These are phyloP conservation scores for Hartigia nigra DNA, from an alignment of 2,888 invertebrate species.

Conservation along the genomic window DNA sequence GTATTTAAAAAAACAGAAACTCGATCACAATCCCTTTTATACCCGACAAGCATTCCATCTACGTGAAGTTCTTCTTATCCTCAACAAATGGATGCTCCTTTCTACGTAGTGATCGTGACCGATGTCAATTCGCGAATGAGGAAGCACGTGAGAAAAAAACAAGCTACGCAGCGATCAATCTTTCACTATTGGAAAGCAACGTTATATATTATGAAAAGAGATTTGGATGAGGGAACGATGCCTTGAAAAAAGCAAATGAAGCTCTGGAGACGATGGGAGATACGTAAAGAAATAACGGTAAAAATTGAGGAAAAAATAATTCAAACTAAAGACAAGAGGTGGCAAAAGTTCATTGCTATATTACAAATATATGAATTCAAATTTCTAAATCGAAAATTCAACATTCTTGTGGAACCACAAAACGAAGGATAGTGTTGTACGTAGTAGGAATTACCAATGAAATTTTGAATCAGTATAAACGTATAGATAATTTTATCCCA, in stretches of 20 bases:
- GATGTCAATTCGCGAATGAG: not conserved
- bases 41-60: not conserved
- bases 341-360: too few relatives aligned
- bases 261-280: not conserved
- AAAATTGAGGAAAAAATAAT: not conserved
- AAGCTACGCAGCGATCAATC: not conserved
- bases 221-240: not conserved
- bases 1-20: not conserved
- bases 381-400: too few relatives aligned
- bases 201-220: not conserved
- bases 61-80: not conserved
- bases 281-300: not conserved
- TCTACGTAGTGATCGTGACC: not conserved
- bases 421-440: not conserved
- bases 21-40: not conserved
- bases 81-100: not conserved
- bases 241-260: not conserved
- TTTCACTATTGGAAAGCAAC: not conserved
- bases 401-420: too few relatives aligned
- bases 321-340: not conserved
- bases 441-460: not conserved
- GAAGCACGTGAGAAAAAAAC: not conserved
- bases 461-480: too few relatives aligned
- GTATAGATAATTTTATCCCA: not conserved
- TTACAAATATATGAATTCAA: too few relatives aligned